Percentiles rank a stretch among this genome's conserved stretches.
Evolutionary conservation across 1,140 invertebrate genomes (phyloP).

Genomic region (Drosophila pruinosa): DNA sequence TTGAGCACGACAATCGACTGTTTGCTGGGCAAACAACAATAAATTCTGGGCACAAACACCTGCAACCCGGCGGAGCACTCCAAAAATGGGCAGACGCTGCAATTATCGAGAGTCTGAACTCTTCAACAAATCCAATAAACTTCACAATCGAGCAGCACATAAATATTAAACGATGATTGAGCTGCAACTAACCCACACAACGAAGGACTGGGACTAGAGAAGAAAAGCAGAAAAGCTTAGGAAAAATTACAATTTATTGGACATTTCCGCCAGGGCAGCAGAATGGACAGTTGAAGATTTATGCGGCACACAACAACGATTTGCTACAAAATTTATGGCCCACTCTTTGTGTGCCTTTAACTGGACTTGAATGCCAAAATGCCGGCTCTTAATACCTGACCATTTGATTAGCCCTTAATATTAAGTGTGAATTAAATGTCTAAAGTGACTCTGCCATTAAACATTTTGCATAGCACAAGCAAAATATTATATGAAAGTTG

Average conservation of each 20-base stretch:
- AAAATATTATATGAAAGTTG: constrained; percentile 44
- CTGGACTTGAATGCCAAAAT: constrained; percentile 2
- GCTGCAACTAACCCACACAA: constrained; percentile 47
- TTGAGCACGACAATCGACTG: constrained; percentile 65
- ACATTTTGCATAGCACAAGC: too few relatives aligned
- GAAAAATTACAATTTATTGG: constrained; percentile 81
- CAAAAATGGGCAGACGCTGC: constrained; percentile 36
- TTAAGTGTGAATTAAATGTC: not conserved
- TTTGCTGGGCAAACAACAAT: constrained; percentile 34
- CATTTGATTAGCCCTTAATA: constrained; percentile 37
- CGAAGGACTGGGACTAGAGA: not conserved
- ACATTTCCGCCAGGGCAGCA: constrained; percentile 74
- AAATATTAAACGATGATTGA: constrained; percentile 82
- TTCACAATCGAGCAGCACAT: constrained; percentile 77
- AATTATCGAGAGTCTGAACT: constrained; percentile 61
- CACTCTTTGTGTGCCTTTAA: not conserved
- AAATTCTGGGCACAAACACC: constrained; percentile 68
- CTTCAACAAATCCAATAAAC: constrained; percentile 77
- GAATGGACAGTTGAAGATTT: constrained; percentile 75
- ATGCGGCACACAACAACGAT: constrained; percentile 56
- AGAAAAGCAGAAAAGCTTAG: constrained; percentile 54
- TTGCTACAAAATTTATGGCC: constrained; percentile 57
- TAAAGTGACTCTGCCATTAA: not conserved
- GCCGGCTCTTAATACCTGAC: constrained; percentile 58
- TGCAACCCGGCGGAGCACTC: constrained; percentile 43